Evolutionary conservation across 2,888 invertebrate genomes (phyloP), one percentile per base, ranked within the genome.

Genomic region (Bibio marci): DNA sequence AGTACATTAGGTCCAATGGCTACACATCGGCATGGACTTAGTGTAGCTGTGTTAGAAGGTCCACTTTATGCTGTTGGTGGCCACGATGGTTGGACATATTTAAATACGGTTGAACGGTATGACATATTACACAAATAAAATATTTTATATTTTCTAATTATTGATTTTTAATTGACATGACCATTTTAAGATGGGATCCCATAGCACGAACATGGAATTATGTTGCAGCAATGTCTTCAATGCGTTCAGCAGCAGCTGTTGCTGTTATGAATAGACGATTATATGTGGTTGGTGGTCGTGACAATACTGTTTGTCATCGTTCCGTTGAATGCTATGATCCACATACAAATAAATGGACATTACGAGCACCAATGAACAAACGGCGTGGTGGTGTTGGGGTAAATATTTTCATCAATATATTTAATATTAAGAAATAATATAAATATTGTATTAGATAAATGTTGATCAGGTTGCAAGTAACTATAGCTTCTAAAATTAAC

Each of bases 41-140:
- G 80, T 11, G 82, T 83, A 19, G 80, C 82, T 3, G 77, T 82
- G 26, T 67, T 87, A 35, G 71, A 77, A 40, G 71, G 70, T 0
- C 87, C 90, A 1, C 68, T 94, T 42, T 94, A 94, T 63, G 92
- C 91, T 1, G 87, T 92, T 3, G 92, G 94, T 2, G 94, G 94
- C 0, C 92, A 92, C 55, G 92, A 94, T 59, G 92, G 90, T 14
- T 62, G 62, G 62, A 88, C 88, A 52, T 92, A 91, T 57, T 68
- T 92, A 33, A 90, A 86, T 58, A 87, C 90, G 0, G 92, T 91
- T 1, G 94, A 94, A 64, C 67, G 78, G 59, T 68, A 50, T 39
- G 35, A 27, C 10, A 6, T 15, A 14, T n/a, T 15, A 13, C 25
- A 25, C 12, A 35, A 10, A n/a, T n/a, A n/a, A n/a, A n/a, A 22